These are phyloP conservation scores for Piaya cayana DNA, from an alignment of 2,113 vertebrate species.

Conservation along the genomic window DNA sequence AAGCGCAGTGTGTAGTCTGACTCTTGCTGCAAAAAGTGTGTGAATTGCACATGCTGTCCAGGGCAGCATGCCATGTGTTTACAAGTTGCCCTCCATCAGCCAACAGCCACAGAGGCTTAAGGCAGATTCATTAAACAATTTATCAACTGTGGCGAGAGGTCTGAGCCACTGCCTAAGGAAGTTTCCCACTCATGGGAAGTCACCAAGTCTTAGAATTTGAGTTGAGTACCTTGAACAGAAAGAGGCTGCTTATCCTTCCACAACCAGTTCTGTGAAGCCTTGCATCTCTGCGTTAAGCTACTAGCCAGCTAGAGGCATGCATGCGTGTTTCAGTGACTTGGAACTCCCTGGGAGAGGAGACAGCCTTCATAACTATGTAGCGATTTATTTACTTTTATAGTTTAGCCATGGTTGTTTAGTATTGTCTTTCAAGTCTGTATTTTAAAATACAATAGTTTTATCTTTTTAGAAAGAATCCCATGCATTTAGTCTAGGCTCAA, in stretches of 20 bases:
- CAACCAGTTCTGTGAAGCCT: constrained; percentile 37
- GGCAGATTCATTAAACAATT: constrained; percentile 32
- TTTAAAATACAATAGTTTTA: constrained; percentile 28
- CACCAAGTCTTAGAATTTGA: neutral
- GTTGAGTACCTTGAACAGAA: neutral
- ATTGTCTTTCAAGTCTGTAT: constrained; percentile 35
- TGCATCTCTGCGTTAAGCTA: neutral
- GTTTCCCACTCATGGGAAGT: neutral
- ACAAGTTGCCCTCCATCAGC: neutral
- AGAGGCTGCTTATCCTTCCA: neutral
- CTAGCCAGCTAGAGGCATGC: constrained; percentile 30
- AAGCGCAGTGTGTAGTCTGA: neutral
- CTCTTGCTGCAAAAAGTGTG: neutral
- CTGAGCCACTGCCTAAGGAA: neutral
- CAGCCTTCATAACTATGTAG: neutral
- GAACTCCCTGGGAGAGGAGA: neutral
- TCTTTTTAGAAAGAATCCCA: neutral
- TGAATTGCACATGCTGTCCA: neutral
- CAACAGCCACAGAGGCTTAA: constrained; percentile 47
- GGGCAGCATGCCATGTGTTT: neutral
- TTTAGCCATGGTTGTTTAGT: constrained; percentile 44
- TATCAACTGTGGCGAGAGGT: neutral
- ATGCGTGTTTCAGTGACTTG: neutral
- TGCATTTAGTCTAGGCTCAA: constrained; percentile 63
- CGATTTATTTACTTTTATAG: neutral